phyloP scores from a whole-genome alignment of 1,140 invertebrate genomes.

The Cotesia vestalis region DNA sequence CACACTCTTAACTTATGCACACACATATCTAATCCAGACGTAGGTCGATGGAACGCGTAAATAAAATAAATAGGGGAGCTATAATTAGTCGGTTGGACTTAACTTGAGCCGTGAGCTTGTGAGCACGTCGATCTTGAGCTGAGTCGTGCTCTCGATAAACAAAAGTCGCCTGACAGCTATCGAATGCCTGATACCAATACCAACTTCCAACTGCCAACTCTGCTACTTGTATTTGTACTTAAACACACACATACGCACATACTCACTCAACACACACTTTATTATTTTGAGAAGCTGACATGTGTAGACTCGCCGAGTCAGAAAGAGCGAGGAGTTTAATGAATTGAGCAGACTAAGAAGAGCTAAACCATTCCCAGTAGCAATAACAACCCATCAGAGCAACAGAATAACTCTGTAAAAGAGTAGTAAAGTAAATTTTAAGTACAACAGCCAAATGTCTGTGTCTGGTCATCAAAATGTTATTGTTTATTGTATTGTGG shows the following conservation, averaged over 20 bases:
- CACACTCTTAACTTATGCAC: not conserved
- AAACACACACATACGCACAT: not conserved
- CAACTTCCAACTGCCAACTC: too few relatives aligned
- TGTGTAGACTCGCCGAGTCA: too few relatives aligned
- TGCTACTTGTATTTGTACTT: too few relatives aligned
- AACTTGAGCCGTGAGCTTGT: slow-evolving; percentile 13
- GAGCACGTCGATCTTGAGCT: slow-evolving; percentile 31
- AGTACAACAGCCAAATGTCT: slow-evolving; percentile 30
- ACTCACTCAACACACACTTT: not conserved
- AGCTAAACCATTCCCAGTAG: not conserved
- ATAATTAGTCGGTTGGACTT: slow-evolving; percentile 57
- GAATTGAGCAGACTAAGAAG: slow-evolving; percentile 19
- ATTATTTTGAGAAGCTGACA: too few relatives aligned
- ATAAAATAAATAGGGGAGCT: slow-evolving; percentile 65
- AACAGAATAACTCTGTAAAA: too few relatives aligned
- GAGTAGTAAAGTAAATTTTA: slow-evolving; percentile 26
- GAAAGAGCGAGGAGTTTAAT: not conserved
- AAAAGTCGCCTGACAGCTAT: slow-evolving; percentile 13
- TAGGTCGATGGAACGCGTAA: slow-evolving; percentile 49
- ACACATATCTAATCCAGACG: not conserved
- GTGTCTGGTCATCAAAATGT: slow-evolving; percentile 53
- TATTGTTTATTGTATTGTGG: slow-evolving; percentile 54
- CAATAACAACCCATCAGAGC: too few relatives aligned
- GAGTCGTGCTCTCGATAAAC: slow-evolving; percentile 15
- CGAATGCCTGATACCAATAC: not conserved